A percentile compares a stretch with the other conserved stretches of the same genome.
Evolutionary conservation across 2,888 invertebrate genomes (phyloP).

Genomic region (Drosophila demipolita): DNA sequence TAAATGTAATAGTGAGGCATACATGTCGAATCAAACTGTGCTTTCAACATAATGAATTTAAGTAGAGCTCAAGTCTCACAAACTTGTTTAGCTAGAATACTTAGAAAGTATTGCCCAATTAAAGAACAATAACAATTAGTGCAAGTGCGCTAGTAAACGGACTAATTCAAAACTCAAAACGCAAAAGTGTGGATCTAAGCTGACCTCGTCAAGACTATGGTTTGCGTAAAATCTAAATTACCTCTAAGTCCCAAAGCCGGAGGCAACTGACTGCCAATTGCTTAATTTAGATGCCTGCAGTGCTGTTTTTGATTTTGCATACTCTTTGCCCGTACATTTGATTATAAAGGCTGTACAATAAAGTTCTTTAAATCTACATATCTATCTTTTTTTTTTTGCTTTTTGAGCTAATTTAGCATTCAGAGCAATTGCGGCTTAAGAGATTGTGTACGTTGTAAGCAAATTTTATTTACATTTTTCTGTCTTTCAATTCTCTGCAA

Average conservation of each 20-base stretch:
- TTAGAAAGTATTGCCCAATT: neutral
- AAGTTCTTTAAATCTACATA: no score
- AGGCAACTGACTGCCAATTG: no score
- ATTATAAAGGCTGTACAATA: no score
- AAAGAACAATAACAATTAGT: conserved; percentile 4
- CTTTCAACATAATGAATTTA: neutral
- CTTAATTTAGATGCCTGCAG: no score
- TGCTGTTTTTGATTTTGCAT: no score
- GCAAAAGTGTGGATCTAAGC: no score
- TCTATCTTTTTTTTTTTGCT: no score
- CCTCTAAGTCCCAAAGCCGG: no score
- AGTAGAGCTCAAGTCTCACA: neutral
- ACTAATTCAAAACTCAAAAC: neutral
- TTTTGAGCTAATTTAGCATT: neutral
- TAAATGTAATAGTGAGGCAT: neutral
- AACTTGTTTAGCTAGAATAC: neutral
- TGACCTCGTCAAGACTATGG: no score
- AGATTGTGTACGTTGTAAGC: neutral
- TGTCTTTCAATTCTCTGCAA: neutral
- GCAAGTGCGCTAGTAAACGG: neutral
- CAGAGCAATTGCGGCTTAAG: neutral
- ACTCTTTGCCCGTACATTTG: no score
- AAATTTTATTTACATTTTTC: neutral
- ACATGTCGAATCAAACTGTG: neutral
- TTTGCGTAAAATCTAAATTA: no score